Evolutionary conservation across 1,140 invertebrate species (phyloP).

Genomic region (Homarus americanus): DNA sequence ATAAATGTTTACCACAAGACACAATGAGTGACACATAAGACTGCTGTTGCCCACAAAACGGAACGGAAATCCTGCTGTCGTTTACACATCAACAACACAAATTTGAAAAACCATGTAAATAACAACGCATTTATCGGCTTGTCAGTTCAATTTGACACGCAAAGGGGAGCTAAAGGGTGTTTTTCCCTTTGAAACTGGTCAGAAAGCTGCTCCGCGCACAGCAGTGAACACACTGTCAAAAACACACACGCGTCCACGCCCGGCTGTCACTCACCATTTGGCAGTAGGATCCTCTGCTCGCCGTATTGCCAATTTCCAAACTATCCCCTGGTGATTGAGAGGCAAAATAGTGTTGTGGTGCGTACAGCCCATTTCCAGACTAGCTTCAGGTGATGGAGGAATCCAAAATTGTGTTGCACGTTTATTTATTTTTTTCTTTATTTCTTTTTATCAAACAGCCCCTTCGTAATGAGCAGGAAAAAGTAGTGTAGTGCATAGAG

Average conservation of each 20-base stretch:
- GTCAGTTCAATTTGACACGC: slow-evolving; percentile 1
- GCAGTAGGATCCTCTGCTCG: neutral
- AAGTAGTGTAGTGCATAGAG: too few relatives aligned
- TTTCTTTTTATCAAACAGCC: too few relatives aligned
- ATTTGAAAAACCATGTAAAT: neutral
- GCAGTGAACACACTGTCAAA: neutral
- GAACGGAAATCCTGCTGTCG: neutral
- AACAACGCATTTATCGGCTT: slow-evolving; percentile 15
- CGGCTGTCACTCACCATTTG: slow-evolving; percentile 4
- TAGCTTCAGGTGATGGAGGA: neutral
- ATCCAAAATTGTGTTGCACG: too few relatives aligned
- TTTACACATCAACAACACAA: neutral
- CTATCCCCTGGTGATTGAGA: neutral
- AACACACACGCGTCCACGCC: neutral
- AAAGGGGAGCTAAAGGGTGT: neutral
- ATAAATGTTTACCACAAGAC: too few relatives aligned
- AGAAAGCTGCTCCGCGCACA: neutral
- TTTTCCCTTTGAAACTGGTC: neutral
- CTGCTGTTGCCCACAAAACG: too few relatives aligned
- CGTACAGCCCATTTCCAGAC: neutral
- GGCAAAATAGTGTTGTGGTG: neutral
- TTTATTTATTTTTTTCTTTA: too few relatives aligned
- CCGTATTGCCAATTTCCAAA: slow-evolving; percentile 1
- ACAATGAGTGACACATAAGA: too few relatives aligned
- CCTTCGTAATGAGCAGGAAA: too few relatives aligned